A percentile compares a stretch with the other conserved stretches of the same genome.
Evolutionary conservation across 2,113 vertebrate genomes (phyloP).

Genomic region (Aptenodytes patagonicus): DNA sequence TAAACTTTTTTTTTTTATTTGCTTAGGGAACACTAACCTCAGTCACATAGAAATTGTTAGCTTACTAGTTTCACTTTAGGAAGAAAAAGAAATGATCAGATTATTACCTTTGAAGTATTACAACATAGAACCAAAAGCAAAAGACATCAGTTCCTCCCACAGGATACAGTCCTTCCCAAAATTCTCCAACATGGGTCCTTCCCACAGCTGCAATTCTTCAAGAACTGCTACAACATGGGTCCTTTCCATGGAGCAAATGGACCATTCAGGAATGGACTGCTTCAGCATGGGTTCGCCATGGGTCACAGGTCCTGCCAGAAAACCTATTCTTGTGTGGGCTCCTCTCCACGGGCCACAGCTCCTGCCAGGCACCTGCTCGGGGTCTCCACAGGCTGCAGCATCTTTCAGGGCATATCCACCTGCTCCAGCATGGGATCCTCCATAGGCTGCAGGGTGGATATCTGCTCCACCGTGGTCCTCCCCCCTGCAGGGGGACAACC

Average conservation of each 20-base stretch:
- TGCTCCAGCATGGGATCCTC: not conserved
- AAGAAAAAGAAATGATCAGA: not conserved
- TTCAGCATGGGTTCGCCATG: not conserved
- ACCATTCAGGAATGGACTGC: too few species aligned
- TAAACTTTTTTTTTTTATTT: not conserved
- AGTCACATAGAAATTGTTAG: not conserved
- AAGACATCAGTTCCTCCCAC: not conserved
- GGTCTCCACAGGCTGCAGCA: not conserved
- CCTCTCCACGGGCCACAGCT: not conserved
- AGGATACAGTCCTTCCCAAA: not conserved
- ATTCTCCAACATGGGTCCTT: not conserved
- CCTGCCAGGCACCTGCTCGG: too few species aligned
- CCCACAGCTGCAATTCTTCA: not conserved
- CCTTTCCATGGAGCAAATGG: too few species aligned
- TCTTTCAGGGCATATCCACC: not conserved
- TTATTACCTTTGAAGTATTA: not conserved
- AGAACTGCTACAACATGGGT: not conserved
- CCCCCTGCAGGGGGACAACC: not conserved
- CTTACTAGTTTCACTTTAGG: not conserved
- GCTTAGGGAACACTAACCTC: not conserved
- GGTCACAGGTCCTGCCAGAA: not conserved
- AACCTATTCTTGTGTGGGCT: not conserved
- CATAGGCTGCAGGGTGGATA: fast-evolving
- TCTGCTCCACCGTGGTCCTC: not conserved
- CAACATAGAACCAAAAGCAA: not conserved